Percentiles rank a stretch among this genome's conserved stretches.
Evolutionary conservation across 2,888 invertebrate species (phyloP).

Genomic region (Furcula furcula): DNA sequence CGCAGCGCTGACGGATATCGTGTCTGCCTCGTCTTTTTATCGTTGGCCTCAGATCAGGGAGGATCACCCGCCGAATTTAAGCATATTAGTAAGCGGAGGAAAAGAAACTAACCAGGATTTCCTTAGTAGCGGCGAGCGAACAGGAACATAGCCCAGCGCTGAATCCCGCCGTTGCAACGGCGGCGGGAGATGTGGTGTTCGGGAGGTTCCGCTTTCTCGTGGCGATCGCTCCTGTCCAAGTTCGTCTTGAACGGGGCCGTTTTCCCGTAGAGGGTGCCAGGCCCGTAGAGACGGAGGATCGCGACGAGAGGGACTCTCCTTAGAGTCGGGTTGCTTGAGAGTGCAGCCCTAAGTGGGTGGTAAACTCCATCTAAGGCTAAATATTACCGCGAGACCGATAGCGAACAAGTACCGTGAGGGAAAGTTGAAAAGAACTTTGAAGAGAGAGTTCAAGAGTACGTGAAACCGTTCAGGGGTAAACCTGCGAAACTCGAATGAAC

Average conservation of each 20-base stretch:
- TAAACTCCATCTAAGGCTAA: conserved; percentile 83
- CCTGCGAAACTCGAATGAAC: conserved; percentile 81
- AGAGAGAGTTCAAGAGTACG: conserved; percentile 80
- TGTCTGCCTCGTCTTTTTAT: conserved; percentile 29
- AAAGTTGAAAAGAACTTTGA: conserved; percentile 88
- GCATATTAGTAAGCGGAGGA: conserved; percentile 87
- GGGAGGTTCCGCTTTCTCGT: conserved; percentile 61
- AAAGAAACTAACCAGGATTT: conserved; percentile 81
- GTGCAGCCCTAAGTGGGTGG: conserved; percentile 83
- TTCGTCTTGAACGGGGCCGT: conserved; percentile 75
- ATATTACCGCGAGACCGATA: conserved; percentile 85
- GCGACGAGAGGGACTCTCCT: conserved; percentile 43
- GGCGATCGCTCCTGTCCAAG: conserved; percentile 55
- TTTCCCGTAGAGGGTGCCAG: conserved; percentile 78
- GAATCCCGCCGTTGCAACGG: too few relatives aligned
- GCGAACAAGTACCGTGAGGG: conserved; percentile 86
- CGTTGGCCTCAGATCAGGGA: conserved; percentile 66
- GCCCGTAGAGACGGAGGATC: conserved; percentile 65
- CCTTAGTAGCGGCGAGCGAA: conserved; percentile 61
- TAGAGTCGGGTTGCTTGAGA: conserved; percentile 82
- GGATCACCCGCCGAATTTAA: conserved; percentile 83
- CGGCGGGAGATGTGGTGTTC: conserved; percentile 79
- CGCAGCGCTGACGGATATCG: conserved; percentile 30
- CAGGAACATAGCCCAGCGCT: too few relatives aligned
- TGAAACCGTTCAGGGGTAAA: conserved; percentile 78